Percentiles rank a stretch among this genome's conserved stretches.
These are phyloP conservation scores for Chaetops frenatus DNA, from an alignment of 2,113 vertebrate species.

Conservation along the genomic window DNA sequence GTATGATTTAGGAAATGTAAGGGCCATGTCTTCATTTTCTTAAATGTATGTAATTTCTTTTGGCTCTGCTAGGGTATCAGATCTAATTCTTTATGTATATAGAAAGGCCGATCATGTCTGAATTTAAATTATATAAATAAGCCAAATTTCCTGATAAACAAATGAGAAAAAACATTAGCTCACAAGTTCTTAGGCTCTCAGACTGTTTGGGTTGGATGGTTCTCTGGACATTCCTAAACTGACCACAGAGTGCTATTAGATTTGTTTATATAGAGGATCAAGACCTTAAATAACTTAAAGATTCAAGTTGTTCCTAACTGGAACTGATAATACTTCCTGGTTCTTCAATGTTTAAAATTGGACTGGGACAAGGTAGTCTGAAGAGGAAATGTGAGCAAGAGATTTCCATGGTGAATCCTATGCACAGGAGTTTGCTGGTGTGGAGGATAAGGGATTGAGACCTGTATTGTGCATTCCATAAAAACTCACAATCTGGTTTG, in stretches of 20 bases:
- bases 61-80: not conserved
- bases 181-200: not conserved
- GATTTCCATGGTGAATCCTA: not conserved
- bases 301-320: not conserved
- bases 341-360: not conserved
- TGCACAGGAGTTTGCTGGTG: not conserved
- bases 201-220: conserved; percentile 8
- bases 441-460: not conserved
- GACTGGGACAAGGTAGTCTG: not conserved
- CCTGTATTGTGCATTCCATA: too few relatives aligned
- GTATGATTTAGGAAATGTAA: not conserved
- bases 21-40: not conserved
- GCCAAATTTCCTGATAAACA: conserved; percentile 10
- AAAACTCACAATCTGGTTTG: not conserved
- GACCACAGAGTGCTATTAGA: not conserved
- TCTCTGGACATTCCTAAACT: not conserved
- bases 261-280: not conserved
- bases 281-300: not conserved
- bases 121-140: conserved; percentile 5
- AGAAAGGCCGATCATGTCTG: not conserved
- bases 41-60: not conserved
- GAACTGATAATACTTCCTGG: not conserved
- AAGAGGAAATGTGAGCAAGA: not conserved
- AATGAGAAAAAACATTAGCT: not conserved
- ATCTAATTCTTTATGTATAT: not conserved